phyloP scores from a whole-genome alignment of 2,113 vertebrate species.

The Syngnathus typhle region DNA sequence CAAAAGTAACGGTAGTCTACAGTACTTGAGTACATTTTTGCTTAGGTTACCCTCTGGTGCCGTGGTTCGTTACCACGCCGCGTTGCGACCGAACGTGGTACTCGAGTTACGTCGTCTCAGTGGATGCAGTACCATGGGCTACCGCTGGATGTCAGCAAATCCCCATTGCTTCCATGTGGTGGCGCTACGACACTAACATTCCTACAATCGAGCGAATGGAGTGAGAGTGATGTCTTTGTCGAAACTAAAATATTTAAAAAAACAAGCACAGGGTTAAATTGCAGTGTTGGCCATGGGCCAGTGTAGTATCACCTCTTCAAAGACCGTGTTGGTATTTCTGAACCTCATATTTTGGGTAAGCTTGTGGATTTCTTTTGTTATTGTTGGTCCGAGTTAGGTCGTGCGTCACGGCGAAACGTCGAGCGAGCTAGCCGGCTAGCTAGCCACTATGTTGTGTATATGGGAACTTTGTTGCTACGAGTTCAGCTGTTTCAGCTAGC shows the following conservation, averaged over 20 bases:
- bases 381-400: neutral
- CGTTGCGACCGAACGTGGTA: too few species aligned
- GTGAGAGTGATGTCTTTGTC: neutral
- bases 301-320: slow-evolving; percentile 90
- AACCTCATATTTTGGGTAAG: slow-evolving; percentile 97
- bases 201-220: slow-evolving; percentile 12
- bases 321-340: slow-evolving; percentile 91
- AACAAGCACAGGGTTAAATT: neutral
- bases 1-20: too few species aligned
- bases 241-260: neutral
- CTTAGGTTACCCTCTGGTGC: too few species aligned
- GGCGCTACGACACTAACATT: slow-evolving; percentile 18
- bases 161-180: neutral
- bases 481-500: neutral
- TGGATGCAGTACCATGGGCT: neutral
- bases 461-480: neutral
- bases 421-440: slow-evolving; percentile 23
- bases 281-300: slow-evolving; percentile 66
- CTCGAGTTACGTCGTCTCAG: too few species aligned
- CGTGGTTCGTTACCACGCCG: neutral
- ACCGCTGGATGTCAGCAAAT: slow-evolving; percentile 20
- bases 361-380: slow-evolving; percentile 7
- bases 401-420: slow-evolving; percentile 32
- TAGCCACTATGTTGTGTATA: neutral
- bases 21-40: too few species aligned